Evolutionary conservation across 2,113 vertebrate species (phyloP).

Genomic region (Erpornis zantholeuca): DNA sequence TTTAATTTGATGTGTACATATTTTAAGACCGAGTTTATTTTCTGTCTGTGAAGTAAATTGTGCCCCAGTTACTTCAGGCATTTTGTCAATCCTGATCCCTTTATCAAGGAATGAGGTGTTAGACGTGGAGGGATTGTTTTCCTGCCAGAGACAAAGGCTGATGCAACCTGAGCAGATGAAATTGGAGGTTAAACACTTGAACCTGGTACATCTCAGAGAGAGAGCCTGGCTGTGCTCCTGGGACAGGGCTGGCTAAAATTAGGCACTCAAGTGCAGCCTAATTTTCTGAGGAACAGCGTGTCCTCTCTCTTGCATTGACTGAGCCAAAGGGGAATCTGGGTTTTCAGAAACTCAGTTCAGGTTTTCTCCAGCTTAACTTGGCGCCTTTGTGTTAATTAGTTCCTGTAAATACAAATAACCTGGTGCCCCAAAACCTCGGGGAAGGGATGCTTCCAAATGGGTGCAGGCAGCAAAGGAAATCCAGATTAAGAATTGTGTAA

Average conservation of each 20-base stretch:
- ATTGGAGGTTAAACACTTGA: neutral
- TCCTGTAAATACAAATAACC: neutral
- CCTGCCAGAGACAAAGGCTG: neutral
- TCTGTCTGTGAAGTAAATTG: neutral
- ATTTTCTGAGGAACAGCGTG: neutral
- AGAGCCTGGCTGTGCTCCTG: neutral
- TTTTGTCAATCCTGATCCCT: neutral
- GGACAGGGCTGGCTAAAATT: slow-evolving; percentile 32
- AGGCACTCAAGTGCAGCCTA: neutral
- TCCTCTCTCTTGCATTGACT: neutral
- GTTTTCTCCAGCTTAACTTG: neutral
- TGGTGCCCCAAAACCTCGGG: neutral
- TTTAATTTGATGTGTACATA: neutral
- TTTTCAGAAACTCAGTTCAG: neutral
- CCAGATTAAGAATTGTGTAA: neutral
- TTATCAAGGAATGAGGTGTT: neutral
- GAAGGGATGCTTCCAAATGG: fast-evolving
- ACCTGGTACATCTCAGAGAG: neutral
- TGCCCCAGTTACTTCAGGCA: neutral
- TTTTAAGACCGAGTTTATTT: neutral
- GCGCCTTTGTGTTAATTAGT: neutral
- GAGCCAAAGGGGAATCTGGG: neutral
- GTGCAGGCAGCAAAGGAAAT: neutral
- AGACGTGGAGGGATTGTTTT: neutral
- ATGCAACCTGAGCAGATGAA: neutral